phyloP scores from a whole-genome alignment of 2,888 invertebrate genomes.

The Harpalus rufipes region DNA sequence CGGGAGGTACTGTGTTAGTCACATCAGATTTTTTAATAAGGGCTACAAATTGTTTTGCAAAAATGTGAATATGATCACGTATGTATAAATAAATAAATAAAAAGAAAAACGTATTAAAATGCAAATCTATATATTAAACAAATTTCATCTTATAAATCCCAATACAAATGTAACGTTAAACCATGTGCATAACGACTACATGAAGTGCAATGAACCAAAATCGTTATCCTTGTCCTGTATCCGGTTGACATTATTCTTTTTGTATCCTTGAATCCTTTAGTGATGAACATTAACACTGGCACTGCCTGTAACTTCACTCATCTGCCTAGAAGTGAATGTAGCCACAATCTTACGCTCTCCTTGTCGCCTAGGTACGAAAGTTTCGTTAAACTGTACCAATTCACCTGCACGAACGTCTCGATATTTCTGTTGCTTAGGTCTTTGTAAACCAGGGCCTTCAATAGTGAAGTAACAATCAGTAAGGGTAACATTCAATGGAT shows the following conservation, averaged over 20 bases:
- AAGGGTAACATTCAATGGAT: constrained; percentile 82
- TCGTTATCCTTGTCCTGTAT: constrained; percentile 22
- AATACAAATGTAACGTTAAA: constrained; percentile 49
- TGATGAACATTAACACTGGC: constrained; percentile 78
- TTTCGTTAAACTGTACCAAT: constrained; percentile 81
- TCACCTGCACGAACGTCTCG: constrained; percentile 83
- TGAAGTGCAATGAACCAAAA: constrained; percentile 52
- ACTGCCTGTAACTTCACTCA: constrained; percentile 83
- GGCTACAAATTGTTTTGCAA: too few relatives aligned
- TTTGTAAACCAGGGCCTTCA: constrained; percentile 84
- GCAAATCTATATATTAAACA: constrained; percentile 59
- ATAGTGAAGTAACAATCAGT: constrained; percentile 85
- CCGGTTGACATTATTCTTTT: not conserved
- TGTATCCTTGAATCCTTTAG: constrained; percentile 22
- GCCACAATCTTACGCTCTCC: constrained; percentile 83
- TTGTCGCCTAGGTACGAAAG: constrained; percentile 80
- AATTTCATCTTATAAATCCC: constrained; percentile 48
- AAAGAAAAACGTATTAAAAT: constrained; percentile 37
- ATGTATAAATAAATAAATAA: not conserved
- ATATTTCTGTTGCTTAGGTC: constrained; percentile 81
- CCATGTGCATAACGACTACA: constrained; percentile 56
- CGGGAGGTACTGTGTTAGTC: too few relatives aligned
- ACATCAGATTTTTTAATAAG: too few relatives aligned
- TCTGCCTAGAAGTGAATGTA: constrained; percentile 83
- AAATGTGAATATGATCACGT: too few relatives aligned